Conservation (phyloP, 2,113 vertebrate genomes). For the Boleophthalmus pectinirostris region DNA sequence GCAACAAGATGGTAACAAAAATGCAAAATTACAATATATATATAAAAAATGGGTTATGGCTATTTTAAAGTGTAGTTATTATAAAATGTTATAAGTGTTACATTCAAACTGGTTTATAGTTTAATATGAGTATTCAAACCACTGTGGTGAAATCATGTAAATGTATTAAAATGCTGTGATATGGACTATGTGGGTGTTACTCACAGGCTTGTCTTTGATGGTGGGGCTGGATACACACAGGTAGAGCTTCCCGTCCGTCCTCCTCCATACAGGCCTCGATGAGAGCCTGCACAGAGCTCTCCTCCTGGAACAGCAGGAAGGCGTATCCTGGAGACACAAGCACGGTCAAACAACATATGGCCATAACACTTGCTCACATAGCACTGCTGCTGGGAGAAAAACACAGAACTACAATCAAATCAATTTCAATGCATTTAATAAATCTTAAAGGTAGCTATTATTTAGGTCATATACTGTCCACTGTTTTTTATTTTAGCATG, state of each 20-base stretch:
- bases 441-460: neutral
- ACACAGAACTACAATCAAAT: neutral
- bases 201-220: slow-evolving; percentile 99
- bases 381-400: neutral
- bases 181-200: neutral
- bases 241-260: slow-evolving; percentile 96
- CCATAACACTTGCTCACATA: neutral
- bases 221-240: slow-evolving; percentile 98
- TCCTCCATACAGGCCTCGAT: slow-evolving; percentile 98
- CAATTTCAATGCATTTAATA: neutral
- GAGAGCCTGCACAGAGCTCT: slow-evolving; percentile 95
- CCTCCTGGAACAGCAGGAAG: slow-evolving; percentile 98
- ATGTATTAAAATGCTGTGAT: neutral
- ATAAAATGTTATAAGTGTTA: too few species aligned
- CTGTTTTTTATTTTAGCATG: too few species aligned
- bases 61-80: too few species aligned
- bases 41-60: too few species aligned
- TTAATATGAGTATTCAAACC: neutral
- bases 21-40: too few species aligned
- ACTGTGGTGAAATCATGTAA: neutral
- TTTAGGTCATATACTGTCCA: too few species aligned
- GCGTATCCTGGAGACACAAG: slow-evolving; percentile 85
- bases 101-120: neutral
- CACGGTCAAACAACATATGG: slow-evolving; percentile 7
- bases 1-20: too few species aligned